Base-by-base conservation (phyloP, 2,888 invertebrate species). In the Campoplex capitator region DNA sequence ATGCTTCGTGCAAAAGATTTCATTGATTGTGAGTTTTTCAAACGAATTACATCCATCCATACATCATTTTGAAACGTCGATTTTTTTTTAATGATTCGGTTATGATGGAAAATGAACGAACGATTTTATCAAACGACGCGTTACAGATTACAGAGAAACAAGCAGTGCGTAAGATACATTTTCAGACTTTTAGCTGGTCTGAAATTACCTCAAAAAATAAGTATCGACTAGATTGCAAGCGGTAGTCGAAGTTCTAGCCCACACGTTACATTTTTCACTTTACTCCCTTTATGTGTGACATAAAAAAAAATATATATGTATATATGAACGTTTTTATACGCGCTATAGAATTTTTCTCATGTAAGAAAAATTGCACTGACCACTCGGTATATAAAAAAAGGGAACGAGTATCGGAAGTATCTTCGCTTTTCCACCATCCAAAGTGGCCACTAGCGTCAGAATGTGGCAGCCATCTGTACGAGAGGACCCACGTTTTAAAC, bases 1-100 rank as follows among this genome's bases (percentile, higher is more conserved):
- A 18, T 11, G 38, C 13, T 83, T 62, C 62, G 23, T 48, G 76
- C 9, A 74, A n/a, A 35, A 54, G 38, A 54, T 35, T 38, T 38
- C 38, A 54, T 23, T 35, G 67, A 67, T 38, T 42, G 42, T 68
- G 38, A 18, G 54, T 23, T 35, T 74, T 38, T 56, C 11, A 32
- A n/a, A 28, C 9, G n/a, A 13, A n/a, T 18, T 48, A 28, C 71
- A 18, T 32, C 71, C 71, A 51, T 51, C n/a, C 4, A 32, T 51
- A 8, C 32, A 32, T 16, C 48, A 51, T 71, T 71, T 35, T 35
- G n/a, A 18, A 45, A 45, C 13, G 42, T 7, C 13, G 45, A 45
- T 28, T 16, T 2, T 45, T 16, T 1, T 38, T 42, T 68, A 42
- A 6, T 23, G 8, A 9, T 42, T 68, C 42, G 11, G 68, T 58